phyloP scores from a whole-genome alignment of 1,140 invertebrate species.

The Tigriopus japonicus region DNA sequence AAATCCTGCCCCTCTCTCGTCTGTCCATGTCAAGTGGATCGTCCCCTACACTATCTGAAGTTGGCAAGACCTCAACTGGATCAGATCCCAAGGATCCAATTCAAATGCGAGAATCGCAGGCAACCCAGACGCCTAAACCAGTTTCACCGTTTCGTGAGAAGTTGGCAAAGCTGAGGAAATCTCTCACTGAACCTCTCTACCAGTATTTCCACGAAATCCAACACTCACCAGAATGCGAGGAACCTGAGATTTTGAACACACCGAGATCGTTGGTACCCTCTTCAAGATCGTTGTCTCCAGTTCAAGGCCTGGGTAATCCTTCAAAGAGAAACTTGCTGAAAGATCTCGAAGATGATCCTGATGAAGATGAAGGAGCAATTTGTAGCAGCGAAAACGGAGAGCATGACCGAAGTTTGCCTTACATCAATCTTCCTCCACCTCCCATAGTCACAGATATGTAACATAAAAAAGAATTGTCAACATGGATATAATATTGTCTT shows the following conservation, averaged over 20 bases:
- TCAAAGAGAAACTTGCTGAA: background rate
- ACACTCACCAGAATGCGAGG: background rate
- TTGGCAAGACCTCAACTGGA: background rate
- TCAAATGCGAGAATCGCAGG: background rate
- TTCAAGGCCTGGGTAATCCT: background rate
- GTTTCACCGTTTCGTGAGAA: background rate
- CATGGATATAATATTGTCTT: too few species aligned
- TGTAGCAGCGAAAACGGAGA: too few species aligned
- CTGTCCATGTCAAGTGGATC: background rate
- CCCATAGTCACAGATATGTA: background rate
- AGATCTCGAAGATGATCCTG: background rate
- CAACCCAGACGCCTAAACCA: background rate
- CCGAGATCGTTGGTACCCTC: background rate
- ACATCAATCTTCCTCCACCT: background rate
- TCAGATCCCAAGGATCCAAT: background rate
- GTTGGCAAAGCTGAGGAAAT: background rate
- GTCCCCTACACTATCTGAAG: background rate
- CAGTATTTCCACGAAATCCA: background rate
- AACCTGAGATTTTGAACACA: background rate
- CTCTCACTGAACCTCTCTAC: background rate
- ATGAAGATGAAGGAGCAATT: background rate
- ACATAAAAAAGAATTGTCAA: background rate
- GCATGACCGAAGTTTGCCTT: too few species aligned
- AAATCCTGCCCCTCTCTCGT: background rate
- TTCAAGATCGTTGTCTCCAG: background rate